Evolutionary conservation across 2,113 vertebrate genomes (phyloP), one percentile per base, ranked within the genome.

Genomic region (Oryzias woworae): DNA sequence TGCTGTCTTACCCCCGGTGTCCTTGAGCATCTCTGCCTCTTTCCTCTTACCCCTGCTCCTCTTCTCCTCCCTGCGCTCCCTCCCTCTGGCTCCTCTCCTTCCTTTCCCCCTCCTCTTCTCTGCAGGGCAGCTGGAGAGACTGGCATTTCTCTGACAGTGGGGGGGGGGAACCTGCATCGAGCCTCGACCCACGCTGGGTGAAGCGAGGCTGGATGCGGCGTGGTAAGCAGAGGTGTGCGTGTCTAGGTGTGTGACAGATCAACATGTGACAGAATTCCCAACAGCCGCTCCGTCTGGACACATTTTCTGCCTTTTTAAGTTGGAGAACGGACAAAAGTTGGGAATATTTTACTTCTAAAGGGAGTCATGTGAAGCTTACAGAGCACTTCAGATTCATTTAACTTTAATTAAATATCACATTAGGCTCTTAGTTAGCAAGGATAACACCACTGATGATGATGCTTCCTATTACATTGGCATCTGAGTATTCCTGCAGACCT

Each of bases 141-240:
- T 89, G 89, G 84, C 89, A 88, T 90, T 91, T 91, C 83, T 85
- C 62, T 68, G 62, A 51, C 84, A 85, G 89, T 77, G 24, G 90
- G 89, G 47, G 76, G 48, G 88, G 47, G 53, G 16, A 46, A 64
- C 78, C 70, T 84, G 82, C 77, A 75, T 65, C 73, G 70, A 60
- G 78, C 79, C 36, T 74, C 55, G 44, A 61, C 77, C 59, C 85
- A 80, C 13, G 80, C 85, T 85, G 85, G 54, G 84, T 52, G 66
- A 60, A 70, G 73, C 56, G 69, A 66, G 22, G 53, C 48, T 55
- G 68, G 72, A 68, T 74, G 84, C 65, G 71, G 61, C 22, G 10
- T 13, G 50, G 58, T 49, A 55, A 66, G 74, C 26, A 62, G 58
- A n/a, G 60, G 53, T 10, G 48, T 66, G 60, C 57, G 53, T 66